These are phyloP conservation scores for Erpornis zantholeuca DNA, from an alignment of 2,113 vertebrate species.

Conservation along the genomic window DNA sequence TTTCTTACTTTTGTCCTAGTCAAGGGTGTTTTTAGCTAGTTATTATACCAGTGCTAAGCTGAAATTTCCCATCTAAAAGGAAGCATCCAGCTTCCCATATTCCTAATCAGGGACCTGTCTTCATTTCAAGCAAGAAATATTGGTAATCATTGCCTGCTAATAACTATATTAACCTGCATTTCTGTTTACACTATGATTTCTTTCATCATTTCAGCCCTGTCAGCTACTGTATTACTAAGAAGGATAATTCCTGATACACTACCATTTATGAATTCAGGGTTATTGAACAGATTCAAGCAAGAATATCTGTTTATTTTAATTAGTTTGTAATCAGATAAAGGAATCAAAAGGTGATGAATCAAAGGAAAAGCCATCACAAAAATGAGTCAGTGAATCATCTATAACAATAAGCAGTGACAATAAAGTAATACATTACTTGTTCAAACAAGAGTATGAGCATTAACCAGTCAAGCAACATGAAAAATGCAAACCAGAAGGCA, in stretches of 20 bases:
- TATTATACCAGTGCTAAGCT: not conserved
- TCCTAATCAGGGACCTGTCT: not conserved
- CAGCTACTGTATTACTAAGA: not conserved
- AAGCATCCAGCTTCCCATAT: not conserved
- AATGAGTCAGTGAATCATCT: not conserved
- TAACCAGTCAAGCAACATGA: not conserved
- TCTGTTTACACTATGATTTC: not conserved
- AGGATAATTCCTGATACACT: not conserved
- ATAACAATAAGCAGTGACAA: not conserved
- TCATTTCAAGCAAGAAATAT: not conserved
- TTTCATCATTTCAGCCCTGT: not conserved
- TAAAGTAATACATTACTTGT: not conserved
- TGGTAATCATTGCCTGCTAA: not conserved
- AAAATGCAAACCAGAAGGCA: not conserved
- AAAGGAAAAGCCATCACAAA: not conserved
- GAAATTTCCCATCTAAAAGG: not conserved
- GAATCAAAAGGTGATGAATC: not conserved
- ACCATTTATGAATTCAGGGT: constrained; percentile 2
- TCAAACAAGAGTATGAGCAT: not conserved
- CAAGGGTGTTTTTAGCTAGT: not conserved
- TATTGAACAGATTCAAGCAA: not conserved
- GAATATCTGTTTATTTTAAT: constrained; percentile 6
- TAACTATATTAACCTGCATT: not conserved
- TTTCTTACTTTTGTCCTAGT: not conserved
- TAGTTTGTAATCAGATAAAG: not conserved